Evolutionary conservation across 2,113 vertebrate genomes (phyloP).

Genomic region (Heptranchias perlo): DNA sequence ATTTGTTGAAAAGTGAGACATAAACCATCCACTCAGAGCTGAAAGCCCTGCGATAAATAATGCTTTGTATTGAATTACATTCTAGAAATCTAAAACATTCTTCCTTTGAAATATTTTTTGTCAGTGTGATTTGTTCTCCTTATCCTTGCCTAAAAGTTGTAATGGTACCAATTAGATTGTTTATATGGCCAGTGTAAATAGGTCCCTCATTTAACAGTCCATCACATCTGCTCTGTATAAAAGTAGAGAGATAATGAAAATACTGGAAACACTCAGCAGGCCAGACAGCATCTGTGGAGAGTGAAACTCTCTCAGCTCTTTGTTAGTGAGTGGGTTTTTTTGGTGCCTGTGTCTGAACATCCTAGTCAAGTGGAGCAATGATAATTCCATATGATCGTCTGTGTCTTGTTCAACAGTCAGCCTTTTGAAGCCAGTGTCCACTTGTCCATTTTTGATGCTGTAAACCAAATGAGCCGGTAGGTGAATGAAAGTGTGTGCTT

Average conservation of each 20-base stretch:
- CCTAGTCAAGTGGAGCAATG: neutral
- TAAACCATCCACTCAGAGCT: neutral
- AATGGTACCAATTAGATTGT: neutral
- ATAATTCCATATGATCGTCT: too few species aligned
- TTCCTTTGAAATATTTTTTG: neutral
- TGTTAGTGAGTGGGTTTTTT: neutral
- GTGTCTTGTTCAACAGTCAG: neutral
- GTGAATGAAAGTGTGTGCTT: too few species aligned
- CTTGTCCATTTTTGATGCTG: neutral
- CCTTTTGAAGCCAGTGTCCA: neutral
- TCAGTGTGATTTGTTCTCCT: neutral
- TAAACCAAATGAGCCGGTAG: neutral
- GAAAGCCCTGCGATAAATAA: neutral
- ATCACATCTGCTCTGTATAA: neutral
- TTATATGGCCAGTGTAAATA: neutral
- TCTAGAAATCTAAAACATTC: slow-evolving; percentile 13
- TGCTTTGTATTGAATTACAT: neutral
- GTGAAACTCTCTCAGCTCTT: neutral
- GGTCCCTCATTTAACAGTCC: neutral
- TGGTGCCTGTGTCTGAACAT: neutral
- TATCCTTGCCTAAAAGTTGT: neutral
- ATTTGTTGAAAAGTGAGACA: slow-evolving; percentile 3
- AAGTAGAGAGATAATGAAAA: neutral
- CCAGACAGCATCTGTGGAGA: neutral
- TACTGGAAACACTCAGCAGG: neutral